These are phyloP conservation scores for Apamea crenata DNA, from an alignment of 2,888 invertebrate genomes.

Conservation along the genomic window DNA sequence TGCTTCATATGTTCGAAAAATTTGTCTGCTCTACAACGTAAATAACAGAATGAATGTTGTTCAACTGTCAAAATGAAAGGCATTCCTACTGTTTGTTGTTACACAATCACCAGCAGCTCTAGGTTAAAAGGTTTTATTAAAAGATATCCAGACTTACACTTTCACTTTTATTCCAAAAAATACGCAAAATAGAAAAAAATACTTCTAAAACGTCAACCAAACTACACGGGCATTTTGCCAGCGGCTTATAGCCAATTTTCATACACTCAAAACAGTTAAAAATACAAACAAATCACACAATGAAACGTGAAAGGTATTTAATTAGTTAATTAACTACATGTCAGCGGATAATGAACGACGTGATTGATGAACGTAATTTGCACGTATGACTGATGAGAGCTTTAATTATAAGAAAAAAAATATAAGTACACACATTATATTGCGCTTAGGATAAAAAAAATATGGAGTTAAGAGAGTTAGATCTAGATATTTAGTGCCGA, in stretches of 20 bases:
- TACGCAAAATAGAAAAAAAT: background rate
- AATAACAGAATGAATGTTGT: no score
- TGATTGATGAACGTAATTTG: slow-evolving; percentile 55
- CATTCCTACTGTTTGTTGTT: no score
- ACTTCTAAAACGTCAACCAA: background rate
- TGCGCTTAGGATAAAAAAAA: background rate
- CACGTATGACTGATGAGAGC: slow-evolving; percentile 31
- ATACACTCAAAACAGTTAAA: slow-evolving; percentile 29
- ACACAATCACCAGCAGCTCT: background rate
- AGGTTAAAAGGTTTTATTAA: background rate
- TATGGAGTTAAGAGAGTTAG: background rate
- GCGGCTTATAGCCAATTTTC: background rate
- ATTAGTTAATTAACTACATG: slow-evolving; percentile 56
- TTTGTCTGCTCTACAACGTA: no score
- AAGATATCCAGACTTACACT: background rate
- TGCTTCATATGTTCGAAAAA: no score
- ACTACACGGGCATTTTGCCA: slow-evolving; percentile 20
- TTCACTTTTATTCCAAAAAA: background rate
- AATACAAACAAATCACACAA: slow-evolving; percentile 50
- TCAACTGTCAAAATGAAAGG: background rate
- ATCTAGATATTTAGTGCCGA: background rate
- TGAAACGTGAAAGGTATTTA: slow-evolving; percentile 55
- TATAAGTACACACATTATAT: background rate
- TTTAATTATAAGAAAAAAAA: slow-evolving; percentile 17
- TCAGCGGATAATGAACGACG: slow-evolving; percentile 37